Evolutionary conservation across 2,797 vertebrate genomes (phyloP), one percentile per base, ranked within the genome.

Genomic region (Crenuchus spilurus): DNA sequence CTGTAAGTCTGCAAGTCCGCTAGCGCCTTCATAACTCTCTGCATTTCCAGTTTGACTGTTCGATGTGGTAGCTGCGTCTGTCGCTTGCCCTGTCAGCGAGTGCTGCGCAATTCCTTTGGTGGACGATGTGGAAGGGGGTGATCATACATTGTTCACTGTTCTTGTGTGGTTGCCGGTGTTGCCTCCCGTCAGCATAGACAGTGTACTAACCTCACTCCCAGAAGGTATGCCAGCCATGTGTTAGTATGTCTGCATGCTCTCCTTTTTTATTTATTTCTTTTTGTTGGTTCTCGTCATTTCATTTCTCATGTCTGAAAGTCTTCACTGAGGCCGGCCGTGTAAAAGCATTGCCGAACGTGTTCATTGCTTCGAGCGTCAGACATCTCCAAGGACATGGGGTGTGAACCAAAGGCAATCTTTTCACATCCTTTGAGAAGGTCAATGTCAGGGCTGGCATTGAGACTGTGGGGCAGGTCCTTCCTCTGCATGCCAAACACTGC

Each of bases 241-340:
- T 77, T 72, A 63, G 37, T 76, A 74, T 80, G 71, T 83, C 63
- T 85, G 86, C 83, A 87, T 87, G 84, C 69, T 60, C 77, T 74
- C 49, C 66, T 81, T 57, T 75, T 70, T 74, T 52, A 55, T 49
- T 76, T 74, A 70, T 35, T 74, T 81, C 46, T 54, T 71, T 75
- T 3, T 10, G 71, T 39, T 66, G 60, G 35, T 54, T 48, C 70
- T n/a, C 63, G 75, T 51, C 68, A 71, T 74, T 78, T 78, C 65
- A 60, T 78, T 84, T 22, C 52, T 60, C 62, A 72, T 77, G 69
- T 78, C 68, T 74, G 49, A 82, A 46, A 52, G 73, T 71, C 67
- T 65, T 82, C 62, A 80, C 60, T 49, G 74, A 79, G 54, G 52
- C n/a, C 65, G 51, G 65, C 74, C 68, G 58, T 14, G 74, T 72